phyloP scores from a whole-genome alignment of 2,797 vertebrate species.

The Spondyliosoma cantharus region DNA sequence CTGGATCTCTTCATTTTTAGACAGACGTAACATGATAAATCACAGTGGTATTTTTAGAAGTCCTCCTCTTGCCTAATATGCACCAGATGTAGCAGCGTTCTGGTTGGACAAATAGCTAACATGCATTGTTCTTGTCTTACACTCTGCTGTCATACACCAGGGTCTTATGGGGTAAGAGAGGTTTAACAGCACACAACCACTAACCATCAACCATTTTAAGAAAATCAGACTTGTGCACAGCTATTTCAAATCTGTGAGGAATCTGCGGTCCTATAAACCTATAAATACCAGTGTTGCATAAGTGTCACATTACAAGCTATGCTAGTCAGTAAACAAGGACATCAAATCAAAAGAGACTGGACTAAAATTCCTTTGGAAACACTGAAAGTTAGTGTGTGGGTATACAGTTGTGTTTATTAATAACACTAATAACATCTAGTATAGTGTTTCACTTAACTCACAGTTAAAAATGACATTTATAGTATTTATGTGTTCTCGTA shows the following conservation, averaged over 20 bases:
- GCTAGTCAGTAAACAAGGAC: constrained; percentile 22
- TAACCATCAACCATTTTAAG: constrained; percentile 41
- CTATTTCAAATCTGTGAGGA: constrained; percentile 54
- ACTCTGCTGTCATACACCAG: constrained; percentile 42
- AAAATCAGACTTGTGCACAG: constrained; percentile 19
- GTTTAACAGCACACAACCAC: constrained; percentile 31
- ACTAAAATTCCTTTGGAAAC: neutral
- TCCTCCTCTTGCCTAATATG: constrained; percentile 82
- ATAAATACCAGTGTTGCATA: constrained; percentile 22
- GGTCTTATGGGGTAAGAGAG: constrained; percentile 59
- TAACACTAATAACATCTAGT: neutral
- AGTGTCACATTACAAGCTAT: constrained; percentile 18
- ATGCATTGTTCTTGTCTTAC: constrained; percentile 62
- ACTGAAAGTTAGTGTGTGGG: neutral
- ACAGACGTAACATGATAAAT: constrained; percentile 71
- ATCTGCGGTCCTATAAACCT: constrained; percentile 35
- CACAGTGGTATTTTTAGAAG: constrained; percentile 87
- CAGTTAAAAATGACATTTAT: neutral
- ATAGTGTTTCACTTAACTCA: neutral
- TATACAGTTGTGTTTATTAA: neutral
- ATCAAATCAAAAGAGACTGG: neutral
- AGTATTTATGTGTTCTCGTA: neutral
- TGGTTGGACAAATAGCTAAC: constrained; percentile 48
- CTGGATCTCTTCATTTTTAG: constrained; percentile 87
- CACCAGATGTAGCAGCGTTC: constrained; percentile 69